Base-by-base conservation (phyloP, 2,797 vertebrate genomes). In the Myiotriccus ornatus region DNA sequence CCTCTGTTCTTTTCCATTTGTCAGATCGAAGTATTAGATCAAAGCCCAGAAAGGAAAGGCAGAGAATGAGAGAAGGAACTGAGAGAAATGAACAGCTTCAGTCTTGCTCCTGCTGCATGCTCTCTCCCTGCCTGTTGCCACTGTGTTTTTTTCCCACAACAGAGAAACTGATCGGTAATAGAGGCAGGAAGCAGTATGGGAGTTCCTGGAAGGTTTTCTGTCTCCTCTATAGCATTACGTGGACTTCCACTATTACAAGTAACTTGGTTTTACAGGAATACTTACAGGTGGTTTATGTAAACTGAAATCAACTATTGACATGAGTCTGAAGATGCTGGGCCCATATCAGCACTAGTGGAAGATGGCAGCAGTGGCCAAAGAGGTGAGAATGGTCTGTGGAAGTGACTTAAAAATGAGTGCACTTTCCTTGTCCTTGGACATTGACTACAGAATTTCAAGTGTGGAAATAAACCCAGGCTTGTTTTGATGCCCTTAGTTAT, bases 1-100 rank as follows among this genome's bases (percentile, higher is more conserved):
- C 65, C 47, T 79, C 82, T 89, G 62, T 52, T 87, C 70, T 84
- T 63, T 93, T 79, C 65, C 73, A 78, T 85, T 91, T 93, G 65
- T 91, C 39, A 73, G 23, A 34, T 56, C 0, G 2, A 93, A 88
- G 20, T 69, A 76, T 69, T 84, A 92, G 65, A 90, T 89, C 62
- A 96, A 91, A 92, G 47, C 60, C 70, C 63, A 19, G 62, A 52
- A 73, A 78, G 57, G 15, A 73, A 92, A 81, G 41, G 16, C 52
- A 79, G 34, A 27, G 25, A 67, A 47, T 57, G 73, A 67, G 53
- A 46, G 25, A 68, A 49, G 43, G n/a, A 92, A 47, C 27, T 4
- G 18, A 83, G 50, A 79, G 62, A 73, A 82, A 27, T 8, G 2
- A 89, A 27, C 18, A 73, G 25, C 20, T 78, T 89, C 47, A 68